Evolutionary conservation across 2,888 invertebrate species (phyloP).

Genomic region (Koerneria pararmatus): DNA sequence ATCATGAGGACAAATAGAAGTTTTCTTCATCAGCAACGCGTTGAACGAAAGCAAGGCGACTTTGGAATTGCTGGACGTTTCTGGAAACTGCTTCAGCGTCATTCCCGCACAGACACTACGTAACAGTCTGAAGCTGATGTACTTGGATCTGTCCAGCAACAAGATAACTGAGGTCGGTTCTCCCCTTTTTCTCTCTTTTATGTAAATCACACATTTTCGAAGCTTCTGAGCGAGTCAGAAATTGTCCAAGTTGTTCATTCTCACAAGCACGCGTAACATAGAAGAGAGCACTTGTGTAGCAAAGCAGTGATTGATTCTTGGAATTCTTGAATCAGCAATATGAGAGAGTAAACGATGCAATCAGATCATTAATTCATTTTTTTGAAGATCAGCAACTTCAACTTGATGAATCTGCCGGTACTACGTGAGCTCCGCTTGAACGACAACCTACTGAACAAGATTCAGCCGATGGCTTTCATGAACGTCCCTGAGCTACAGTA

Average conservation of each 20-base stretch:
- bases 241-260: not conserved
- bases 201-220: not conserved
- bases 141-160: conserved; percentile 75
- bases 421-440: conserved; percentile 69
- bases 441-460: conserved; percentile 68
- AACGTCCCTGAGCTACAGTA: conserved; percentile 70
- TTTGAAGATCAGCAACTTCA: conserved; percentile 65
- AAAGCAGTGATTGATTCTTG: not conserved
- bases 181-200: not conserved
- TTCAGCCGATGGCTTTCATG: conserved; percentile 79
- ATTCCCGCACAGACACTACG: conserved; percentile 80
- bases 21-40: conserved; percentile 39
- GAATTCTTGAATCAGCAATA: not conserved
- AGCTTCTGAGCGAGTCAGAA: not conserved
- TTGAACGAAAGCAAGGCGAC: conserved; percentile 44
- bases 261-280: not conserved
- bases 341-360: not conserved
- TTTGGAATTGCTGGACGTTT: conserved; percentile 76
- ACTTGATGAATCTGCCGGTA: conserved; percentile 75
- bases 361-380: not conserved
- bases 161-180: conserved; percentile 70
- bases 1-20: no score
- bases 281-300: no score
- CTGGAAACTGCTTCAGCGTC: conserved; percentile 75
- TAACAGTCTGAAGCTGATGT: conserved; percentile 72